Percentiles rank a stretch among this genome's conserved stretches.
phyloP scores from a whole-genome alignment of 2,888 invertebrate genomes.

The Psococerastis gibbosa region DNA sequence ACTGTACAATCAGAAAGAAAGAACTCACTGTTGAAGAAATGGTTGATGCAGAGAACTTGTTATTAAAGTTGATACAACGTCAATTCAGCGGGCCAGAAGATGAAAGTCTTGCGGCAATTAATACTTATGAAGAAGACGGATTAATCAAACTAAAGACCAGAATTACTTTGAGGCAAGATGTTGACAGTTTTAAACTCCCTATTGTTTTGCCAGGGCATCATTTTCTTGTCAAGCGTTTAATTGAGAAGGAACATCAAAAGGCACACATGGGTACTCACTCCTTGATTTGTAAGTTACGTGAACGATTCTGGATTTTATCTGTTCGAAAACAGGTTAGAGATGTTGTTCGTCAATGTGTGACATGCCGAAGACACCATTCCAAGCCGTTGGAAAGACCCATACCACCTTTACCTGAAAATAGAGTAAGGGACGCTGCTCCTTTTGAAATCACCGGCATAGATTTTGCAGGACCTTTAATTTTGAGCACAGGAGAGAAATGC shows the following conservation, averaged over 20 bases:
- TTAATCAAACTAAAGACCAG: no score
- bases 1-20: no score
- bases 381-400: neutral
- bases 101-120: no score
- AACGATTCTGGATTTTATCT: neutral
- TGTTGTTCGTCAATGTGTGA: neutral
- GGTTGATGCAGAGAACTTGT: conserved; percentile 26
- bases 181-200: no score
- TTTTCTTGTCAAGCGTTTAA: no score
- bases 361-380: neutral
- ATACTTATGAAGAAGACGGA: no score
- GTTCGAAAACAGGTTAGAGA: neutral
- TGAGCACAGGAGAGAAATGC: conserved; percentile 17
- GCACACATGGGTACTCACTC: no score
- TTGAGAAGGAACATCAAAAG: no score
- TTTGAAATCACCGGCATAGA: neutral
- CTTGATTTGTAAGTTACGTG: no score
- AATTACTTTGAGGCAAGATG: no score
- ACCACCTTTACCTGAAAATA: neutral
- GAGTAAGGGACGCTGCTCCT: neutral
- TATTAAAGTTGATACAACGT: conserved; percentile 16
- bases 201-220: no score
- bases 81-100: no score
- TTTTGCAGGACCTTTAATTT: neutral
- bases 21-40: neutral